Percentiles rank a stretch among this genome's conserved stretches.
phyloP scores from a whole-genome alignment of 2,113 vertebrate genomes.

The Agapornis roseicollis region DNA sequence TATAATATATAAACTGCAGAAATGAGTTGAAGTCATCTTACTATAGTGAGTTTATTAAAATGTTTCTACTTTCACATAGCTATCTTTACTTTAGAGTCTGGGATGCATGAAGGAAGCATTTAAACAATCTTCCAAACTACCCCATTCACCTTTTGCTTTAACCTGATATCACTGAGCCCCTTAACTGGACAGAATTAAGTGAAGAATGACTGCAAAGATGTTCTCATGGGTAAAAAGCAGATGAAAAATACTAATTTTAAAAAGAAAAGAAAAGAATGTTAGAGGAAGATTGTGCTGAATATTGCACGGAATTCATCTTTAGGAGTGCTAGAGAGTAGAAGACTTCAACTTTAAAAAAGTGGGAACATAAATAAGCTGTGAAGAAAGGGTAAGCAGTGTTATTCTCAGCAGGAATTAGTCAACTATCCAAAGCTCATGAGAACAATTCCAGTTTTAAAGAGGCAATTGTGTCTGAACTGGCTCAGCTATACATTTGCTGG shows the following conservation, averaged over 20 bases:
- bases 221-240: conserved; percentile 18
- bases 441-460: conserved; percentile 1
- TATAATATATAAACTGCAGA: not conserved
- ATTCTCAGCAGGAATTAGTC: conserved; percentile 48
- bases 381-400: conserved; percentile 11
- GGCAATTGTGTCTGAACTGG: conserved; percentile 32
- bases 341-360: not conserved
- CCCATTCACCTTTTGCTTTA: not conserved
- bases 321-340: not conserved
- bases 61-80: not conserved
- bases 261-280: not conserved
- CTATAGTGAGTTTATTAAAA: not conserved
- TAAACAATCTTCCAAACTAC: not conserved
- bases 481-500: conserved; percentile 49
- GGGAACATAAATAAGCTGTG: conserved; percentile 1
- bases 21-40: not conserved
- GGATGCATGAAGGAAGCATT: not conserved
- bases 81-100: not conserved
- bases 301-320: not conserved
- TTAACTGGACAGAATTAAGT: conserved; percentile 10
- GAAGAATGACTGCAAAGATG: not conserved
- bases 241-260: conserved; percentile 22
- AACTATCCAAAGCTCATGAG: conserved; percentile 43
- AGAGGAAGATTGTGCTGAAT: conserved; percentile 20
- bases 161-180: not conserved